Percentiles rank a stretch among this genome's conserved stretches.
These are phyloP conservation scores for Pelusios castaneus DNA, from an alignment of 2,113 vertebrate genomes.

Conservation along the genomic window DNA sequence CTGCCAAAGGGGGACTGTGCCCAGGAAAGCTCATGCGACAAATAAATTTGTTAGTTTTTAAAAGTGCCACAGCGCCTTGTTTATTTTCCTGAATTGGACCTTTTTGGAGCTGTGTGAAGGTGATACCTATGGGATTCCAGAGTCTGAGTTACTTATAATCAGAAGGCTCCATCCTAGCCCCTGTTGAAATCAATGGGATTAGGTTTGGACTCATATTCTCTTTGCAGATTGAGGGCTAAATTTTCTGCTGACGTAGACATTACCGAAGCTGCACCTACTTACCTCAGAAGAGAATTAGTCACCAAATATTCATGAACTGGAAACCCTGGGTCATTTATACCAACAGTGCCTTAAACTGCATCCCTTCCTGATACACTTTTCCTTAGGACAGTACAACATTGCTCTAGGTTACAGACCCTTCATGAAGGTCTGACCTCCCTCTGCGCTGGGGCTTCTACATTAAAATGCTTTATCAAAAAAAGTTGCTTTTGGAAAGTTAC, in stretches of 20 bases:
- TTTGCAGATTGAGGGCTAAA: neutral
- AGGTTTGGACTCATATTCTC: neutral
- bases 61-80: no score
- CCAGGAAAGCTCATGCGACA: no score
- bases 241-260: neutral
- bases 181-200: neutral
- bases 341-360: neutral
- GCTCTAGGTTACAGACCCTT: neutral
- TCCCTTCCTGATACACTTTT: neutral
- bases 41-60: no score
- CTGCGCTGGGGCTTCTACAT: neutral
- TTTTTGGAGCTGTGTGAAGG: no score
- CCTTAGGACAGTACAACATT: neutral
- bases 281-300: neutral
- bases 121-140: neutral
- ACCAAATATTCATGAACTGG: neutral
- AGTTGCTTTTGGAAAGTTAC: neutral
- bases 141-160: neutral
- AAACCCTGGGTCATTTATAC: neutral
- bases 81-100: no score
- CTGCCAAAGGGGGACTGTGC: no score
- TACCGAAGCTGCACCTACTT: neutral
- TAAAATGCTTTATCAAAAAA: neutral
- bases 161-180: neutral
- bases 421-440: no score